Evolutionary conservation across 2,888 invertebrate species (phyloP).

Genomic region (Digitonthophagus gazella): DNA sequence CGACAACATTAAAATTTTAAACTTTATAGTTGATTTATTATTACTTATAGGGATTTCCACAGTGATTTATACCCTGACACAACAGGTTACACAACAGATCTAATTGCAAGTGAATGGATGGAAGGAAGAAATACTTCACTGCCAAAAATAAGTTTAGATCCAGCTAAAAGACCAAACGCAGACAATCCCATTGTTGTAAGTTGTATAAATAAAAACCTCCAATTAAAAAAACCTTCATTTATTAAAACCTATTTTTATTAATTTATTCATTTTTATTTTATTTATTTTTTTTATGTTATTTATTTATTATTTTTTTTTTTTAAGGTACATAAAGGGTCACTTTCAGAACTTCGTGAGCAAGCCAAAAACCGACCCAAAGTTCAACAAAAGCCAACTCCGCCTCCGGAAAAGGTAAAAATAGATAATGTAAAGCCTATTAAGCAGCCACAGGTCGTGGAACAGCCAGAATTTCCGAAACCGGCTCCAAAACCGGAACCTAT

Average conservation of each 20-base stretch:
- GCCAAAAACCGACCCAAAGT: constrained; percentile 40
- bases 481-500: not conserved
- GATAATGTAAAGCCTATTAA: not conserved
- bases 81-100: constrained; percentile 72
- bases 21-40: no score
- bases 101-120: constrained; percentile 81
- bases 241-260: not conserved
- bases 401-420: constrained; percentile 9
- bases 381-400: constrained; percentile 5
- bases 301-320: not conserved
- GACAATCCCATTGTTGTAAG: constrained; percentile 63
- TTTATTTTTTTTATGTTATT: constrained; percentile 23
- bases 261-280: constrained; percentile 26
- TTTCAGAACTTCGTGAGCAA: constrained; percentile 54
- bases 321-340: constrained; percentile 60
- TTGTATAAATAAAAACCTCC: constrained; percentile 32
- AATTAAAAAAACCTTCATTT: not conserved
- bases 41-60: constrained; percentile 77
- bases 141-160: constrained; percentile 80
- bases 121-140: constrained; percentile 72
- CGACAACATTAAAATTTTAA: not conserved
- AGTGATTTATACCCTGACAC: constrained; percentile 93
- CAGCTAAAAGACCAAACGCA: constrained; percentile 65
- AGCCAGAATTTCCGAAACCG: not conserved
- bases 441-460: not conserved